Conservation (phyloP, 2,888 invertebrate genomes). For the Dasypolia templi region DNA sequence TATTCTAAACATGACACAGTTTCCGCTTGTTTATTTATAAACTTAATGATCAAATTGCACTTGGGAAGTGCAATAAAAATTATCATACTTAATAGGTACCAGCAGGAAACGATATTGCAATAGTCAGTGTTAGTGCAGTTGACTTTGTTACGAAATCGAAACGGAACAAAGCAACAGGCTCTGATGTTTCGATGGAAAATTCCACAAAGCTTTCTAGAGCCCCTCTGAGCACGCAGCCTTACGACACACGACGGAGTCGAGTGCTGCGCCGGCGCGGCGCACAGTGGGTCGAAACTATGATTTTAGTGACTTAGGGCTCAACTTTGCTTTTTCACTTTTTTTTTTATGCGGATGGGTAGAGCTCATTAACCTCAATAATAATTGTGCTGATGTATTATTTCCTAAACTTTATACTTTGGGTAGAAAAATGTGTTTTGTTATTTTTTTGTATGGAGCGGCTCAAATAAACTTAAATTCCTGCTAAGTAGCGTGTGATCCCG, state of each 20-base stretch:
- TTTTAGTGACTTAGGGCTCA: too few species aligned
- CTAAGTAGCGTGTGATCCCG: too few species aligned
- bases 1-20: constrained; percentile 62
- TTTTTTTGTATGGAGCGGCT: too few species aligned
- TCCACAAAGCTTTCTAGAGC: constrained; percentile 85
- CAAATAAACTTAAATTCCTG: too few species aligned
- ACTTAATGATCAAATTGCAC: constrained; percentile 48
- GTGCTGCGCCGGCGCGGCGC: constrained; percentile 65
- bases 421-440: too few species aligned
- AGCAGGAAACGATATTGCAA: constrained; percentile 60
- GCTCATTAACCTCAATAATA: too few species aligned
- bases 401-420: too few species aligned
- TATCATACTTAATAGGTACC: constrained; percentile 44
- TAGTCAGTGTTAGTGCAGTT: constrained; percentile 36
- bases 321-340: too few species aligned
- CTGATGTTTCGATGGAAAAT: constrained; percentile 76
- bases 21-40: constrained; percentile 49
- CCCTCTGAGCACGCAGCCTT: constrained; percentile 75
- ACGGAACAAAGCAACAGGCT: constrained; percentile 68
- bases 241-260: constrained; percentile 74
- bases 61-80: constrained; percentile 51
- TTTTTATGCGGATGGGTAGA: too few species aligned
- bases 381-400: too few species aligned
- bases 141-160: constrained; percentile 67
- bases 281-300: too few species aligned